Conservation (phyloP, 92 coral and sea anemone species). For the Zoanthus gigantus region DNA sequence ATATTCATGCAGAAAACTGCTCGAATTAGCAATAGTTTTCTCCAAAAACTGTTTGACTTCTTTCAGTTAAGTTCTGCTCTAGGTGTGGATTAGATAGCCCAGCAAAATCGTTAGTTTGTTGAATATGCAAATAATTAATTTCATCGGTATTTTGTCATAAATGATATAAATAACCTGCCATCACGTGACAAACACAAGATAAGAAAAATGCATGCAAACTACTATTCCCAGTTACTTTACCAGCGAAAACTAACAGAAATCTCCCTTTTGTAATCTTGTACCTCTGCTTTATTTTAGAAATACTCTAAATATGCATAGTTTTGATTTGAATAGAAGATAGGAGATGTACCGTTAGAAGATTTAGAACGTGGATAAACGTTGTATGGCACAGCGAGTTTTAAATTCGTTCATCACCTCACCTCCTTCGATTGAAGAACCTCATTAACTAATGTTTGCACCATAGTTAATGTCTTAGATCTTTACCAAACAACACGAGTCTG, state of each 20-base stretch:
- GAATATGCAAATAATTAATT: conserved; percentile 43
- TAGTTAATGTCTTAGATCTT: not conserved
- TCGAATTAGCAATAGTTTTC: not conserved
- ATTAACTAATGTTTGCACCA: not conserved
- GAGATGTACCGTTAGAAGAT: not conserved
- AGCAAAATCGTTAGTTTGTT: not conserved
- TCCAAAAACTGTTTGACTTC: not conserved
- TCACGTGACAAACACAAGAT: conserved; percentile 25
- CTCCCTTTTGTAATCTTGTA: not conserved
- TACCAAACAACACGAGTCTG: conserved; percentile 2
- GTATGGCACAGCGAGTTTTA: not conserved
- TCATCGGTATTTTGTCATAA: not conserved
- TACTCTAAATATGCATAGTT: conserved; percentile 36
- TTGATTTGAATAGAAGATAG: conserved; percentile 15
- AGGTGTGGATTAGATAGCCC: not conserved
- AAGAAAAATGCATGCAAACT: not conserved
- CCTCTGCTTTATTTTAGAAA: not conserved
- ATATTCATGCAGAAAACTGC: not conserved
- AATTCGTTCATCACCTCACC: not conserved
- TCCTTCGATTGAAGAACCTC: not conserved
- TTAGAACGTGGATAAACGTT: not conserved
- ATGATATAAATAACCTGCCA: not conserved
- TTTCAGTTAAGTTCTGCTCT: not conserved
- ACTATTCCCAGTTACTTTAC: not conserved
- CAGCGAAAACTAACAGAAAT: not conserved